Percentiles rank a stretch among this genome's conserved stretches.
These are phyloP conservation scores for Ochropleura plecta DNA, from an alignment of 2,888 invertebrate species.

Conservation along the genomic window DNA sequence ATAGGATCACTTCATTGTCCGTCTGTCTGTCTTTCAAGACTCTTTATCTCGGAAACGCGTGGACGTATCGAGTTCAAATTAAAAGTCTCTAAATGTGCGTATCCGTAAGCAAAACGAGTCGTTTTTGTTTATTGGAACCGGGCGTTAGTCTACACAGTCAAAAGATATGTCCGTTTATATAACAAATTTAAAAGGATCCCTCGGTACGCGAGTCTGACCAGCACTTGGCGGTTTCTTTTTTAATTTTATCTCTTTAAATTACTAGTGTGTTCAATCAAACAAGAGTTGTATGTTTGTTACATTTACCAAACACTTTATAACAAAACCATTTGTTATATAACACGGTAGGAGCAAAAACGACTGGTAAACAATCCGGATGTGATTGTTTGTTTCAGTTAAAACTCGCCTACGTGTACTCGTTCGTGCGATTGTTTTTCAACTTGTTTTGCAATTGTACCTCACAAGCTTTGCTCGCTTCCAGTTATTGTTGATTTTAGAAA, in stretches of 20 bases:
- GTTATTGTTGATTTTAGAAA: slow-evolving; percentile 3
- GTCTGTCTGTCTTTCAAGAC: too few relatives aligned
- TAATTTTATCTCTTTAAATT: background rate
- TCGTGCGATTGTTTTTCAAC: slow-evolving; percentile 37
- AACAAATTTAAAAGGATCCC: too few relatives aligned
- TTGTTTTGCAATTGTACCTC: slow-evolving; percentile 33
- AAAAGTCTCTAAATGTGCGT: too few relatives aligned
- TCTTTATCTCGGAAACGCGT: too few relatives aligned
- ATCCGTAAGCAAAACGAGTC: too few relatives aligned
- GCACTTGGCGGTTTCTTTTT: too few relatives aligned
- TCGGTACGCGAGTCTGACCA: too few relatives aligned
- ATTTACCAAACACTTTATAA: background rate
- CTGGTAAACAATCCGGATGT: slow-evolving; percentile 36
- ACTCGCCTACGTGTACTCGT: slow-evolving; percentile 33
- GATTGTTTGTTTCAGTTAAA: slow-evolving; percentile 45
- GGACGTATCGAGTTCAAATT: too few relatives aligned
- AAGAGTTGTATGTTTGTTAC: background rate
- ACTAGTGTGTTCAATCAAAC: background rate
- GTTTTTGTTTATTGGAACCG: too few relatives aligned
- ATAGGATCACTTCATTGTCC: too few relatives aligned
- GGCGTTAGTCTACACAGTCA: too few relatives aligned
- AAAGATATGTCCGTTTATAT: too few relatives aligned
- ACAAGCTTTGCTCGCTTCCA: slow-evolving; percentile 20
- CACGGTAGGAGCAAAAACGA: slow-evolving; percentile 14
- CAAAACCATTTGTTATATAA: slow-evolving; percentile 14